Conservation (phyloP, 2,888 invertebrate genomes). For the Ophraella communa region DNA sequence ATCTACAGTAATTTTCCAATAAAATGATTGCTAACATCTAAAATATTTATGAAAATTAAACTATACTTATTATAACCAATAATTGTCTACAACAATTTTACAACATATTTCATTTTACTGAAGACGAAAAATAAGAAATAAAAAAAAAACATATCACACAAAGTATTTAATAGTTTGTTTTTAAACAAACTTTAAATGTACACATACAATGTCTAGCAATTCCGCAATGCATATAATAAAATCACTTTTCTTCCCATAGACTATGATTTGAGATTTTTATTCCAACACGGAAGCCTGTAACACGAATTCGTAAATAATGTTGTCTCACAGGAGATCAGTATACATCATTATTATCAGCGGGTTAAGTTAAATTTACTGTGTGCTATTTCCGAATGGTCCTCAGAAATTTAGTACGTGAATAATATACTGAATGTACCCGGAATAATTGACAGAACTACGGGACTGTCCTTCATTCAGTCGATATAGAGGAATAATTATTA, state of each 20-base stretch:
- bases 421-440: background rate
- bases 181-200: too few relatives aligned
- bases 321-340: background rate
- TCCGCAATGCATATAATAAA: background rate
- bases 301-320: background rate
- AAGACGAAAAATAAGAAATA: too few relatives aligned
- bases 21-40: too few relatives aligned
- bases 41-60: too few relatives aligned
- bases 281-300: background rate
- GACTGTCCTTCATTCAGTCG: background rate
- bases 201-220: background rate
- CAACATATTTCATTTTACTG: too few relatives aligned
- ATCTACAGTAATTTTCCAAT: too few relatives aligned
- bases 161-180: too few relatives aligned
- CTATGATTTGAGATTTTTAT: background rate
- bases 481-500: background rate
- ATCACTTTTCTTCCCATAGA: background rate
- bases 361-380: slow-evolving; percentile 1
- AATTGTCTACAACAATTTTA: too few relatives aligned
- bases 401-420: background rate
- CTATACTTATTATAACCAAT: too few relatives aligned
- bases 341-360: slow-evolving; percentile 5
- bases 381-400: background rate
- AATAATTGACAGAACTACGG: background rate
- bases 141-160: too few relatives aligned